Percentiles rank a stretch among this genome's conserved stretches.
phyloP scores from a whole-genome alignment of 1,140 invertebrate species.

The Formica selysi region DNA sequence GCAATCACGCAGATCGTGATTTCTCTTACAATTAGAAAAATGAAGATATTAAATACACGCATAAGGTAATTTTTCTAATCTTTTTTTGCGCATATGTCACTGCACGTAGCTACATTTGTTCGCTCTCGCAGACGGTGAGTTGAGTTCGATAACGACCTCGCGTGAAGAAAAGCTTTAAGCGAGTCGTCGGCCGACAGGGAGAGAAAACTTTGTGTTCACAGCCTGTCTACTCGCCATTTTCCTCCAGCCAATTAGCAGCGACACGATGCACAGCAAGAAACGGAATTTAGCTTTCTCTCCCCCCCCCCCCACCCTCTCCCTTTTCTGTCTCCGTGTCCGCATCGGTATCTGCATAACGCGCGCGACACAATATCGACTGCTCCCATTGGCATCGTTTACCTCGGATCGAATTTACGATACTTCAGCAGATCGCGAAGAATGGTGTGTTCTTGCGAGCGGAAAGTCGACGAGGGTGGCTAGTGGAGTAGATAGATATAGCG shows the following conservation, averaged over 20 bases:
- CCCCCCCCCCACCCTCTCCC: neutral
- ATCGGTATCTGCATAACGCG: slow-evolving; percentile 57
- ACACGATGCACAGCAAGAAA: slow-evolving; percentile 48
- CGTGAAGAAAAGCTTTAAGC: slow-evolving; percentile 61
- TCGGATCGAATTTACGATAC: slow-evolving; percentile 69
- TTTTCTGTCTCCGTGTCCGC: neutral
- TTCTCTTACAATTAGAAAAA: neutral
- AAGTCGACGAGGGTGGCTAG: slow-evolving; percentile 60
- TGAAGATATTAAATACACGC: neutral
- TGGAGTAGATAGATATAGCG: slow-evolving; percentile 61
- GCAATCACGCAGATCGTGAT: neutral
- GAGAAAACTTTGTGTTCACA: slow-evolving; percentile 37
- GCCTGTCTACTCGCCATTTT: slow-evolving; percentile 52
- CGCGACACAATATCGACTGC: slow-evolving; percentile 61
- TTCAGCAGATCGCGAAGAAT: slow-evolving; percentile 66
- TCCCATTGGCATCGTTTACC: slow-evolving; percentile 62
- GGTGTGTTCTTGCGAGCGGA: slow-evolving; percentile 58
- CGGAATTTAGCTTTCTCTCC: slow-evolving; percentile 40
- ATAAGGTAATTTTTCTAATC: neutral
- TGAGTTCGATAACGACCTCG: slow-evolving; percentile 29
- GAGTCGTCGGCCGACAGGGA: slow-evolving; percentile 15
- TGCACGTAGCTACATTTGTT: slow-evolving; percentile 10
- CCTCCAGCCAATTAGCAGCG: slow-evolving; percentile 55
- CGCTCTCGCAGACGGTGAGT: neutral
- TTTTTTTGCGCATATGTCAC: neutral